These are phyloP conservation scores for Latrodectus hesperus DNA, from an alignment of 2,888 invertebrate species.

Conservation along the genomic window DNA sequence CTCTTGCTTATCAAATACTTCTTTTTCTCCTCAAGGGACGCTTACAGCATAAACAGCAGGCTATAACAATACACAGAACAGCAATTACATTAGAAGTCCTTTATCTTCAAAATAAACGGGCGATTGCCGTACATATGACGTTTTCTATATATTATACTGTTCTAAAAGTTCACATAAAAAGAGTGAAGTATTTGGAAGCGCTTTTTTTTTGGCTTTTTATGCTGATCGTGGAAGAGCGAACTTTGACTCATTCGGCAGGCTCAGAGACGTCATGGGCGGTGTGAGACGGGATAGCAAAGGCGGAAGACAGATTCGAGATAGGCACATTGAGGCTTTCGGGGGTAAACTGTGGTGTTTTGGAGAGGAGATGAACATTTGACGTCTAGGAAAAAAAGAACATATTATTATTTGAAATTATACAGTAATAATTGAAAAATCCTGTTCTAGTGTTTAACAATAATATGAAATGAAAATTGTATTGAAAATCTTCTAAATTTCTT, in stretches of 20 bases:
- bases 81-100: constrained; percentile 24
- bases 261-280: constrained; percentile 40
- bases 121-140: neutral
- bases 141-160: constrained; percentile 11
- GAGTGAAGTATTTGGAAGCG: constrained; percentile 63
- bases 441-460: too few species aligned
- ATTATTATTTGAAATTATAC: neutral
- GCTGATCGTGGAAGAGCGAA: constrained; percentile 38
- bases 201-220: constrained; percentile 4
- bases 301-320: constrained; percentile 31
- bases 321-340: constrained; percentile 53
- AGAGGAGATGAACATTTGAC: constrained; percentile 47
- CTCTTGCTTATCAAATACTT: constrained; percentile 62
- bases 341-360: constrained; percentile 25
- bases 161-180: constrained; percentile 23
- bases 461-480: too few species aligned
- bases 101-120: constrained; percentile 29
- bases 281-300: constrained; percentile 55
- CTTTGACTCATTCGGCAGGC: constrained; percentile 40
- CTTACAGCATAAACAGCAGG: constrained; percentile 32
- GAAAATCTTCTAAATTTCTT: too few species aligned
- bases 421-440: too few species aligned
- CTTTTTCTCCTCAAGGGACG: constrained; percentile 4
- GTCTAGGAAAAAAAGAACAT: constrained; percentile 22
- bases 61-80: constrained; percentile 20